A percentile compares a stretch with the other conserved stretches of the same genome.
Conservation (phyloP, 2,797 vertebrate species). For the Crocodylus rhombifer region DNA sequence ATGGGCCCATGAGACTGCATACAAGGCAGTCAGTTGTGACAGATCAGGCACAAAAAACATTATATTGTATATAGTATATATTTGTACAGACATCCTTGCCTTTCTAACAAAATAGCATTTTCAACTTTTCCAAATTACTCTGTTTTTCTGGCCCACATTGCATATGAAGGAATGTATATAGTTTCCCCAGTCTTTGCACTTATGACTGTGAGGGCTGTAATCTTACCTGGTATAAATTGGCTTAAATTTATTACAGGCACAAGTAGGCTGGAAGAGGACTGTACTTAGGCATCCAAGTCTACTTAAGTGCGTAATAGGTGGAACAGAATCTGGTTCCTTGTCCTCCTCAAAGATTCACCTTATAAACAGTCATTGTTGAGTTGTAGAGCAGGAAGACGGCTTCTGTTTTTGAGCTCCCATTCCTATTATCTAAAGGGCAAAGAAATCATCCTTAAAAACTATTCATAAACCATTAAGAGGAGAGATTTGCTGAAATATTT, state of each 20-base stretch:
- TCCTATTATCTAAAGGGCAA: not conserved
- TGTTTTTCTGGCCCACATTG: not conserved
- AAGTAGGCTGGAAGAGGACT: too few species aligned
- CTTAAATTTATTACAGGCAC: not conserved
- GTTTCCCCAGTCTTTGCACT: not conserved
- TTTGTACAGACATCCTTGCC: not conserved
- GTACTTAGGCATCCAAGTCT: too few species aligned
- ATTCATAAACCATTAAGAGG: not conserved
- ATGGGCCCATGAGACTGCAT: fast-evolving
- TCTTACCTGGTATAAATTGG: not conserved
- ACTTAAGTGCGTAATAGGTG: too few species aligned
- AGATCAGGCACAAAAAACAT: not conserved
- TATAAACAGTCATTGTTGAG: not conserved
- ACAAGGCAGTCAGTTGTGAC: not conserved
- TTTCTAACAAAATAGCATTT: not conserved
- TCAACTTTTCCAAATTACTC: not conserved
- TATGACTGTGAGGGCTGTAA: not conserved
- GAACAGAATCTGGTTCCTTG: not conserved
- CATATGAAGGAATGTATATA: not conserved
- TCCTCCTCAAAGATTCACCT: too few species aligned
- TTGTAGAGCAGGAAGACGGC: not conserved
- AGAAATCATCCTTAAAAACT: too few species aligned
- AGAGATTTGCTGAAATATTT: not conserved
- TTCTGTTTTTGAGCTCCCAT: not conserved
- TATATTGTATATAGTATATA: too few species aligned